phyloP scores from a whole-genome alignment of 2,113 vertebrate genomes.

The Miniopterus natalensis region DNA sequence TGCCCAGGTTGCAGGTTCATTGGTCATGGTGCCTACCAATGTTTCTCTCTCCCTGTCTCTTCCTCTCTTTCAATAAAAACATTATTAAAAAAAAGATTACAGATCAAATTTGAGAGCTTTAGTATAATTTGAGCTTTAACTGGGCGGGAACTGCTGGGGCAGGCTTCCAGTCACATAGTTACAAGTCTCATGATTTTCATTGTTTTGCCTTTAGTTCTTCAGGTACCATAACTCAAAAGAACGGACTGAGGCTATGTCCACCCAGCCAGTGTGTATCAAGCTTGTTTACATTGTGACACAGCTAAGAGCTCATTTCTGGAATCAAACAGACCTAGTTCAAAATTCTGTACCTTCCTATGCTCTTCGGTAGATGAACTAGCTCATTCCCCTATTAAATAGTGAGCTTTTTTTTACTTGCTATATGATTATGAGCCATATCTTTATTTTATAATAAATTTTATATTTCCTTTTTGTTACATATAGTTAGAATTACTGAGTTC shows the following conservation, averaged over 20 bases:
- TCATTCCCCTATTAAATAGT: not conserved
- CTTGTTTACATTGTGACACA: not conserved
- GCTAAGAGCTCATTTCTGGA: not conserved
- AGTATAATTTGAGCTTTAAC: not conserved
- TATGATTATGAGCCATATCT: not conserved
- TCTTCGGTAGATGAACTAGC: not conserved
- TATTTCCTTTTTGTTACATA: not conserved
- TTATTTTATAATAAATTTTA: not conserved
- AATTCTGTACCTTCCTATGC: not conserved
- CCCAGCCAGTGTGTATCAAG: accelerated
- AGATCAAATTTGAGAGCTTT: not conserved
- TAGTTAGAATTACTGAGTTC: not conserved
- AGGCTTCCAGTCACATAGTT: not conserved
- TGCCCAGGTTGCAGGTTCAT: no score
- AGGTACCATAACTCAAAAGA: not conserved
- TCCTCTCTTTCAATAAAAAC: no score
- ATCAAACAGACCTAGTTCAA: not conserved
- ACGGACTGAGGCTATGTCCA: not conserved
- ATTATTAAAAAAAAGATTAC: not conserved
- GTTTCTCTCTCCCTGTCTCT: no score
- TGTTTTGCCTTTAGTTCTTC: not conserved
- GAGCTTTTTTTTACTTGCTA: not conserved
- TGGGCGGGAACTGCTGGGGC: accelerated
- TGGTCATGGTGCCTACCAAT: no score
- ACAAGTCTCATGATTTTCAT: not conserved